Base-by-base conservation (phyloP, 1,140 invertebrate species). In the Drosophila pandora region DNA sequence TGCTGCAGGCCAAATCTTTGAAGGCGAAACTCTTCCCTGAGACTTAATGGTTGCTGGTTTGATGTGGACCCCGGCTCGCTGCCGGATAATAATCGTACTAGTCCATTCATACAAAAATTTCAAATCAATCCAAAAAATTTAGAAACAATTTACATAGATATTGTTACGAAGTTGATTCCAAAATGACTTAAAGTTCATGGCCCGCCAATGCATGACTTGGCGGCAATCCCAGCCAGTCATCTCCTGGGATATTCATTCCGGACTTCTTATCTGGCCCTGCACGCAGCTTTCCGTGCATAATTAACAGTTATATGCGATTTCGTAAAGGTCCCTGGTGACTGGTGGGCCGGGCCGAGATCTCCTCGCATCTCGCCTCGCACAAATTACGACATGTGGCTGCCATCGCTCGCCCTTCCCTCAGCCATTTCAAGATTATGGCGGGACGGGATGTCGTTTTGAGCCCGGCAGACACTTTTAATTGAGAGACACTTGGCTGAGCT, bases 381-480 rank as follows among this genome's bases (percentile, higher is more conserved):
- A 82, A 79, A 82, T 84, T 79, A 84, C 79, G 80, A 88, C 83
- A 83, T 88, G 83, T 76, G 79, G 76, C 64, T 76, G 83, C 60
- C 75, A 70, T 72, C 56, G 69, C 61, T 73, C 9, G 7, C 21
- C 9, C 8, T 69, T 60, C 57, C 58, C 56, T 8, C 48, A 39
- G 55, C 32, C 49, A 56, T 58, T 54, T 48, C 21, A 61, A 76
- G 55, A 61, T 53, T 55, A 67, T 53, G 71, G 34, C 21, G 4
- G 8, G 49, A 32, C 63, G 37, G 68, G 69, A 68, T 60, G 55
- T 80, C 78, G 59, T 79, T 81, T 79, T 69, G 76, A 76, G 84
- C 52, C 71, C 70, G 68, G 84, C 84, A 88, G 83, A 88, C 83
- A 71, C 67, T 83, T 88, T 88, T 88, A 88, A 88, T 88, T 88